These are phyloP conservation scores for Armadillidium nasatum DNA, from an alignment of 1,140 invertebrate species.

Conservation along the genomic window DNA sequence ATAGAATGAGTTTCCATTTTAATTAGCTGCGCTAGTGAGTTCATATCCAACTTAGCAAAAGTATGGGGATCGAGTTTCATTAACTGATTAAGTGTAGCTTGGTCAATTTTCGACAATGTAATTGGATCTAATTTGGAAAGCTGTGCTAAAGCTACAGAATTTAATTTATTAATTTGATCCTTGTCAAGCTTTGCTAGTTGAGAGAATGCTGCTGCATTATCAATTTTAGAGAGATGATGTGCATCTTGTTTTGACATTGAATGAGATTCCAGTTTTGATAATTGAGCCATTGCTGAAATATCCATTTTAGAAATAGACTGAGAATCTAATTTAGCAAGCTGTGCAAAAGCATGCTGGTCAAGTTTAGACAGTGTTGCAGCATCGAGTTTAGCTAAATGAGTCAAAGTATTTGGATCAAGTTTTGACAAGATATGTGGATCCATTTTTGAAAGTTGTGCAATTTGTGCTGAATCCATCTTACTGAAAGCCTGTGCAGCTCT, in stretches of 20 bases:
- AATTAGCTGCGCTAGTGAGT: slow-evolving; percentile 37
- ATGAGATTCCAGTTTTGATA: slow-evolving; percentile 37
- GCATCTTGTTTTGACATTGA: slow-evolving; percentile 34
- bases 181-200: slow-evolving; percentile 40
- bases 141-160: slow-evolving; percentile 37
- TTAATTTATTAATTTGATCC: slow-evolving; percentile 36
- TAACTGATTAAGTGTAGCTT: slow-evolving; percentile 34
- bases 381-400: slow-evolving; percentile 43
- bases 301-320: slow-evolving; percentile 39
- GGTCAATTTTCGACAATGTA: slow-evolving; percentile 23
- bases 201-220: slow-evolving; percentile 27
- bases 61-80: slow-evolving; percentile 38
- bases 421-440: slow-evolving; percentile 41
- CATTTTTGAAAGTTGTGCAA: slow-evolving; percentile 41
- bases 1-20: slow-evolving; percentile 41
- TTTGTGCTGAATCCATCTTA: slow-evolving; percentile 42
- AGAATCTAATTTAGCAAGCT: slow-evolving; percentile 39
- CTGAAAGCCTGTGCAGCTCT: slow-evolving; percentile 39
- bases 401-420: slow-evolving; percentile 40
- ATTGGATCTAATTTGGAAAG: slow-evolving; percentile 38
- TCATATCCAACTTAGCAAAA: slow-evolving; percentile 35
- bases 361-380: slow-evolving; percentile 32
- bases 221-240: slow-evolving; percentile 35
- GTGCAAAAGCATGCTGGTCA: slow-evolving; percentile 12
- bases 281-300: slow-evolving; percentile 31